phyloP scores from a whole-genome alignment of 2,888 invertebrate species.

The Euphydryas editha region DNA sequence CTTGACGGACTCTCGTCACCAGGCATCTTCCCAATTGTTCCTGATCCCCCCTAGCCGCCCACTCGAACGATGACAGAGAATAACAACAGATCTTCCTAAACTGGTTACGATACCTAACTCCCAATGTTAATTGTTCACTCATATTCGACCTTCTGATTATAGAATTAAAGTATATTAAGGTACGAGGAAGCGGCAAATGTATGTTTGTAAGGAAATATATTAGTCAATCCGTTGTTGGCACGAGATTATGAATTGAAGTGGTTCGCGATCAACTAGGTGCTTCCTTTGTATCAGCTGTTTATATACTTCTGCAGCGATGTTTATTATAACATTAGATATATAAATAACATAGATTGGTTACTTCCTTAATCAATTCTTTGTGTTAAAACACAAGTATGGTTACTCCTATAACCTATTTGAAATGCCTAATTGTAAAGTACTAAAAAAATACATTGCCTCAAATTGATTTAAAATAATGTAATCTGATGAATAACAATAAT shows the following conservation, averaged over 20 bases:
- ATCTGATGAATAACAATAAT: background rate
- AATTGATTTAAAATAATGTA: background rate
- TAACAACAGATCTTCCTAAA: constrained; percentile 50
- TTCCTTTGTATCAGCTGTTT: constrained; percentile 78
- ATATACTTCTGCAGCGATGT: constrained; percentile 32
- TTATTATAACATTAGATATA: constrained; percentile 17
- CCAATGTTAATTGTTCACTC: constrained; percentile 49
- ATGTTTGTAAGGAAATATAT: constrained; percentile 71
- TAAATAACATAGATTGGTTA: background rate
- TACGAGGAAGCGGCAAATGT: constrained; percentile 30
- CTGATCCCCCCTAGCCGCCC: constrained; percentile 54
- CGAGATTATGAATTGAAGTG: constrained; percentile 81
- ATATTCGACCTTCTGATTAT: constrained; percentile 26
- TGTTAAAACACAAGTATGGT: background rate
- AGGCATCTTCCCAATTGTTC: constrained; percentile 50
- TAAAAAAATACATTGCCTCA: background rate
- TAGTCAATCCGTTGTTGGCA: constrained; percentile 80
- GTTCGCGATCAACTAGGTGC: constrained; percentile 80
- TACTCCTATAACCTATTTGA: too few relatives aligned
- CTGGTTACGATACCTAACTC: constrained; percentile 45
- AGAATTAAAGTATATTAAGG: constrained; percentile 27
- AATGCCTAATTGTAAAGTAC: too few relatives aligned
- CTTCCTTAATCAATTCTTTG: background rate
- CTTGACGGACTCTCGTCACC: constrained; percentile 56
- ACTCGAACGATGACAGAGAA: constrained; percentile 40